Evolutionary conservation across 30 jellyfish, hydroid and myxozoan species (phyloP), one percentile per base, ranked within the genome.

Genomic region (Cassiopea xamachana): DNA sequence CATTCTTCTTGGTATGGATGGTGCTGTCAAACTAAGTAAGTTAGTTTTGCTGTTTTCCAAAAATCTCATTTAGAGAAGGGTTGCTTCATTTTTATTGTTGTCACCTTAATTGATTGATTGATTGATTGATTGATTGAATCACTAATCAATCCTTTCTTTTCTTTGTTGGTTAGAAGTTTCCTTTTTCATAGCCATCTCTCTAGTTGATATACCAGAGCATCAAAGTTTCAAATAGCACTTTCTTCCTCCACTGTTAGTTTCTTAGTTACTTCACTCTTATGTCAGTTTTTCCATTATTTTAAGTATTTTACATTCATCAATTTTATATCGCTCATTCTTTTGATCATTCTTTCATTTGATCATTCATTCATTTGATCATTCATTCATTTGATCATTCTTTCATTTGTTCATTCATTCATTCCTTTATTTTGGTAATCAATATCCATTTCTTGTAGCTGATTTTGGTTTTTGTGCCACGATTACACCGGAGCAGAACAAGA

Each of bases 391-490:
- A 9, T 64, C 27, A 4, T 64, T 9, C 43, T 4, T 64, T 14
- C 2, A 13, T 4, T 64, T 2, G 27, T 2, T 14, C 19, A 64
- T 0, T 64, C 74, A 17, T 64, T 64, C 74, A 64, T 64, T 64
- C 74, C 8, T 64, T 17, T 2, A 64, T 64, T 64, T 14, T 4
- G 8, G 8, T 14, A 64, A 5, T 64, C 43, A 64, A 5, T 64
- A 7, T 4, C 15, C 15, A 2, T 4, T 9, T 9, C 74, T 70
- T 80, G 2, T 82, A 97, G 99, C 99, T 89, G 99, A 97, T 83
- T 97, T 97, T 85, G 99, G 99, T 39, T 97, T 97, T 85, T 97
- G 99, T 92, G 99, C 99, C 73, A 91, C 98, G 51, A 94, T 97
- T 44, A 93, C 99, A 47, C 98, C 98, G 44, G 99, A 97, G 68